phyloP scores from a whole-genome alignment of 2,888 invertebrate genomes.

The Meliscaeva auricollis region DNA sequence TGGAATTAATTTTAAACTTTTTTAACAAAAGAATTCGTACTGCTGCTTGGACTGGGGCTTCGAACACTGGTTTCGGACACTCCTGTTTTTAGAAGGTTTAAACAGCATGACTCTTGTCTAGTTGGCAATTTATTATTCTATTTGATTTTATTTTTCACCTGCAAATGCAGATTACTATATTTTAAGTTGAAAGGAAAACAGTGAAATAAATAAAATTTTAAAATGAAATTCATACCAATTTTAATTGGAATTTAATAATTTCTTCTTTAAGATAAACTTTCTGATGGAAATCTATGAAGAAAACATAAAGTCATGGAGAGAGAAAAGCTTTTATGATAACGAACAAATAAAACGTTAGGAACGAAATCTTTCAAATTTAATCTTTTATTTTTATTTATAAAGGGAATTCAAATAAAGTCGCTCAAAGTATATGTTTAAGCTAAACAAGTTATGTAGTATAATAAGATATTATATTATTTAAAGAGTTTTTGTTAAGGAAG shows the following conservation, averaged over 20 bases:
- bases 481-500: no score
- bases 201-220: neutral
- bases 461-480: no score
- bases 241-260: neutral
- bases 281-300: no score
- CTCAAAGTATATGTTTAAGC: no score
- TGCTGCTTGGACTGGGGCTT: neutral
- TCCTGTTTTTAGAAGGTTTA: neutral
- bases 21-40: neutral
- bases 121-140: slow-evolving; percentile 10
- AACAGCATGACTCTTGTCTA: slow-evolving; percentile 11
- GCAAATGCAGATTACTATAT: slow-evolving; percentile 1
- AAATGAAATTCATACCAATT: neutral
- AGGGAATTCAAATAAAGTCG: no score
- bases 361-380: no score
- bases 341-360: no score
- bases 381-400: no score
- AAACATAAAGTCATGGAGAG: no score
- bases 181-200: neutral
- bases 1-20: neutral
- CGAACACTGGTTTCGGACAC: neutral
- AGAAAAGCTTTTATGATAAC: no score
- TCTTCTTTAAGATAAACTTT: no score
- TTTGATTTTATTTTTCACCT: slow-evolving; percentile 18
- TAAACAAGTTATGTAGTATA: no score